phyloP scores from a whole-genome alignment of 1,140 invertebrate species.

The Xylocopa sonorina region DNA sequence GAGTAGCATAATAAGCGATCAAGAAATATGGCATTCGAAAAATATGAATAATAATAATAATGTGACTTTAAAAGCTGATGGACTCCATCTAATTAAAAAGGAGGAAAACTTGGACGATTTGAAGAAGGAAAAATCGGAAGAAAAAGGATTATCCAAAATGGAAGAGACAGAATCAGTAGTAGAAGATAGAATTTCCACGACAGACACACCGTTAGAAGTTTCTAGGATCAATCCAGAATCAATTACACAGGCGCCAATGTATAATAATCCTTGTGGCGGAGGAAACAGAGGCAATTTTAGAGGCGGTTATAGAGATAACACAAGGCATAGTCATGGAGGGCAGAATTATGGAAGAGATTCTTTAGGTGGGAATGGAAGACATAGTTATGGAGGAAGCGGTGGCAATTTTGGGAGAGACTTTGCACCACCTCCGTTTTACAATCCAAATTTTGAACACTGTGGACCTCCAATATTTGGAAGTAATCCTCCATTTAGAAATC shows the following conservation, averaged over 20 bases:
- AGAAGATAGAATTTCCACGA: conserved; percentile 29
- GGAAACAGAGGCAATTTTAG: conserved; percentile 75
- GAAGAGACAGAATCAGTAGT: not conserved
- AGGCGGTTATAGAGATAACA: conserved; percentile 73
- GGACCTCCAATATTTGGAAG: conserved; percentile 69
- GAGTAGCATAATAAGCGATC: conserved; percentile 88
- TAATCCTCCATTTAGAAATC: conserved; percentile 74
- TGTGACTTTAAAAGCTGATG: conserved; percentile 85
- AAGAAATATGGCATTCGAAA: conserved; percentile 88
- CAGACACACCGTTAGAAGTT: conserved; percentile 70
- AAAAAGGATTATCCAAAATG: not conserved
- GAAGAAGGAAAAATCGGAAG: conserved; percentile 64
- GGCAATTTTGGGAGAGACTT: conserved; percentile 73
- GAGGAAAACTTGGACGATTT: conserved; percentile 75
- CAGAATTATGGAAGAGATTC: conserved; percentile 71
- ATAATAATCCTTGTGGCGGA: conserved; percentile 78
- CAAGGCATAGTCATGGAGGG: conserved; percentile 73
- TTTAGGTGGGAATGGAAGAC: conserved; percentile 65
- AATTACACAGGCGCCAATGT: conserved; percentile 84
- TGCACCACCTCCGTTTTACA: conserved; percentile 69
- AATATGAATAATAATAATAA: conserved; percentile 84
- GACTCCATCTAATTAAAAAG: conserved; percentile 80
- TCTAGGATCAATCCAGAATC: conserved; percentile 72
- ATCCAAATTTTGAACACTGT: conserved; percentile 73
- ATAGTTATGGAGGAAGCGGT: conserved; percentile 72